phyloP scores from a whole-genome alignment of 2,113 vertebrate species.

The Passer montanus region DNA sequence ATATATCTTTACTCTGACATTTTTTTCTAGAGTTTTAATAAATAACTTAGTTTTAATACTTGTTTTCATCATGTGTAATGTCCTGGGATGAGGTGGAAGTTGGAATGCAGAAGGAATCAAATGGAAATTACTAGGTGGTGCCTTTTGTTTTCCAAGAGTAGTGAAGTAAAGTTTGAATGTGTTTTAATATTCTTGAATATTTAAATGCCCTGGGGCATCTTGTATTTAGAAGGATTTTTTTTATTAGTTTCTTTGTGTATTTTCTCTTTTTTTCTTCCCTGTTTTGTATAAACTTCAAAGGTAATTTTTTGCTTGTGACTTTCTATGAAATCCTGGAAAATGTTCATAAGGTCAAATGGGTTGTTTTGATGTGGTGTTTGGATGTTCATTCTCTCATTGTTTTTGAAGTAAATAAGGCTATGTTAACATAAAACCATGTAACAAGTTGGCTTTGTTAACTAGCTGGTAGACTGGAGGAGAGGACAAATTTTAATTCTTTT shows the following conservation, averaged over 20 bases:
- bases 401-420: background rate
- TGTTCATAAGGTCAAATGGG: background rate
- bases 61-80: background rate
- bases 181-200: background rate
- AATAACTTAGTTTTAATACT: constrained; percentile 25
- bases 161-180: background rate
- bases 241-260: background rate
- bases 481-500: background rate
- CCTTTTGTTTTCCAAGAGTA: background rate
- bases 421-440: background rate
- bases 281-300: background rate
- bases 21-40: constrained; percentile 23
- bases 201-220: background rate
- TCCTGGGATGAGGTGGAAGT: background rate
- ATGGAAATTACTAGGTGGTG: background rate
- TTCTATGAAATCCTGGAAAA: background rate
- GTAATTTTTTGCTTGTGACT: background rate
- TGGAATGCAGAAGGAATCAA: background rate
- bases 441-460: background rate
- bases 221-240: background rate
- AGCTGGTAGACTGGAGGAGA: background rate
- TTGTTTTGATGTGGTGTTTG: background rate
- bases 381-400: background rate
- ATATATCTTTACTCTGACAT: background rate
- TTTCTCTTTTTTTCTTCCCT: background rate